A percentile compares a stretch with the other conserved stretches of the same genome.
phyloP scores from a whole-genome alignment of 2,888 invertebrate species.

The Stenodera caucasica region DNA sequence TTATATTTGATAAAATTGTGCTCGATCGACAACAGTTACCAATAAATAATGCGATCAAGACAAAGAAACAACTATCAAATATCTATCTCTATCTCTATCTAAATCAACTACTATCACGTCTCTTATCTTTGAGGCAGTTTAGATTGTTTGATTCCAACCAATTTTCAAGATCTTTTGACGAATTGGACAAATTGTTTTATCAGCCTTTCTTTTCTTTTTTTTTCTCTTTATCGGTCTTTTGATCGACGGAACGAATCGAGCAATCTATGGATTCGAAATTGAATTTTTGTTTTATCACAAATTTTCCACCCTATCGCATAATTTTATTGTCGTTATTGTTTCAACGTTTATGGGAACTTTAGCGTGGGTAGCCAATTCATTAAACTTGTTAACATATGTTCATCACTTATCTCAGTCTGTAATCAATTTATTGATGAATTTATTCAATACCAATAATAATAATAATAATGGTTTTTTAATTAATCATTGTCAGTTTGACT shows the following conservation, averaged over 20 bases:
- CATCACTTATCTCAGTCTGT: conserved; percentile 10
- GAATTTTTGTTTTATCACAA: neutral
- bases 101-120: neutral
- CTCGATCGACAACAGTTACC: conserved; percentile 8
- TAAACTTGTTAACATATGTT: conserved; percentile 10
- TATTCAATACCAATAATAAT: conserved; percentile 5
- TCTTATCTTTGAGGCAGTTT: conserved; percentile 10
- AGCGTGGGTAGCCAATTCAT: conserved; percentile 12
- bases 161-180: conserved; percentile 25
- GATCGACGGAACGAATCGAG: neutral
- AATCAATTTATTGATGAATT: conserved; percentile 12
- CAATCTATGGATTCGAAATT: neutral
- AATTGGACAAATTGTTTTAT: conserved; percentile 41
- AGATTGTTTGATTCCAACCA: conserved; percentile 33
- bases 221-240: no score
- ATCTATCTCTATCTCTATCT: no score
- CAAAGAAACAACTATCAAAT: no score
- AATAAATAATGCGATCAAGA: neutral
- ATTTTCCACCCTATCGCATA: neutral
- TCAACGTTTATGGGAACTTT: no score
- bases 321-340: neutral
- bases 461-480: conserved; percentile 1
- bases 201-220: conserved; percentile 23
- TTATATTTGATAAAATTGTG: conserved; percentile 9
- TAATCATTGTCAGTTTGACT: conserved; percentile 12